Evolutionary conservation across 2,113 vertebrate species (phyloP).

Genomic region (Electrona antarctica): DNA sequence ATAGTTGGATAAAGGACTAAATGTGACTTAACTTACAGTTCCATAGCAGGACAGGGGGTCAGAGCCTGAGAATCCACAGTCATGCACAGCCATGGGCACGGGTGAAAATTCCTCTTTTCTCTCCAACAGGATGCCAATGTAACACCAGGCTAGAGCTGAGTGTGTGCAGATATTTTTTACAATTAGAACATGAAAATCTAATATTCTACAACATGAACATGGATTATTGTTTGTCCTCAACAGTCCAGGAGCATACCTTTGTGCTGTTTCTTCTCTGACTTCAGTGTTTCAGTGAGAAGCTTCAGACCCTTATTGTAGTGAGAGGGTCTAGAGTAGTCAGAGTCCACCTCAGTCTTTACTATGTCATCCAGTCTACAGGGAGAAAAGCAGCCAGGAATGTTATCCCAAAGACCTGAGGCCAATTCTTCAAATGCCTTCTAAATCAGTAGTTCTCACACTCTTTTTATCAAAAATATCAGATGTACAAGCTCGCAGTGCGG

Average conservation of each 20-base stretch:
- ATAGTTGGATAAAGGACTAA: background rate
- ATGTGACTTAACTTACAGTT: slow-evolving; percentile 70
- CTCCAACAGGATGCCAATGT: slow-evolving; percentile 84
- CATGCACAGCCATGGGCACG: slow-evolving; percentile 80
- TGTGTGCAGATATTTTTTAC: background rate
- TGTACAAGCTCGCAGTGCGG: too few relatives aligned
- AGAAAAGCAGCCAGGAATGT: background rate
- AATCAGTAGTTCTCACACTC: too few relatives aligned
- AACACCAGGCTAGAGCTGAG: slow-evolving; percentile 85
- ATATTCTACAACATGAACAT: too few relatives aligned
- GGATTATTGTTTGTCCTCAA: background rate
- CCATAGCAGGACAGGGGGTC: slow-evolving; percentile 83
- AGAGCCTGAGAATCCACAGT: slow-evolving; percentile 82
- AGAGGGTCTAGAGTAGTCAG: slow-evolving; percentile 76
- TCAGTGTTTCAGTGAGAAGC: slow-evolving; percentile 80
- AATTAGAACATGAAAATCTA: background rate
- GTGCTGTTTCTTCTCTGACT: slow-evolving; percentile 75
- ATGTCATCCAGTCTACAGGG: slow-evolving; percentile 81
- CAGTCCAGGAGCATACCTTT: slow-evolving; percentile 71
- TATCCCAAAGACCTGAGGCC: too few relatives aligned
- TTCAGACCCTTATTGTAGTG: slow-evolving; percentile 83
- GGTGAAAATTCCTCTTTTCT: slow-evolving; percentile 80
- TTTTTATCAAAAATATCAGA: too few relatives aligned
- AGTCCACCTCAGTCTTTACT: slow-evolving; percentile 74
- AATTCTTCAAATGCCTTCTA: too few relatives aligned